Conservation (phyloP, 2,888 invertebrate species). For the Lepidonotus clava region DNA sequence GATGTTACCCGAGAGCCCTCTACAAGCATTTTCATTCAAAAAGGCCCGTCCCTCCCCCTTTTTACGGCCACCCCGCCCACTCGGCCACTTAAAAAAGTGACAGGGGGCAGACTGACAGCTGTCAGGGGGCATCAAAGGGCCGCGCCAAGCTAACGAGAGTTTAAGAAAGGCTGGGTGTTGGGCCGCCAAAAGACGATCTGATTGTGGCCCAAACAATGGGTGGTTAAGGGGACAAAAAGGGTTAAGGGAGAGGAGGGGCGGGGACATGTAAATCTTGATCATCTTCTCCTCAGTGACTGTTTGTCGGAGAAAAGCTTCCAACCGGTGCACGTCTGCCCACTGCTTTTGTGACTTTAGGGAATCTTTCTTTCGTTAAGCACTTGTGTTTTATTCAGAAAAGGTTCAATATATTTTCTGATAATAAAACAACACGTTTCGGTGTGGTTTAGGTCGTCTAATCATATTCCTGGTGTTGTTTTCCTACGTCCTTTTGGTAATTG, state of each 20-base stretch:
- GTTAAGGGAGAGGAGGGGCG: not conserved
- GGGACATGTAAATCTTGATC: not conserved
- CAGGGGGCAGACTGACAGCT: not conserved
- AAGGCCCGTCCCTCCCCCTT: not conserved
- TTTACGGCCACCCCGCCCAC: constrained; percentile 4
- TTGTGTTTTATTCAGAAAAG: no score
- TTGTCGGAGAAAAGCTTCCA: not conserved
- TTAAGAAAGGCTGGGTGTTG: not conserved
- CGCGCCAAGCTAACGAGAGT: not conserved
- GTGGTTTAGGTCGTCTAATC: no score
- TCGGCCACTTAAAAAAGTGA: constrained; percentile 17
- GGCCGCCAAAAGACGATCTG: not conserved
- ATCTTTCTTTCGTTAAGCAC: no score
- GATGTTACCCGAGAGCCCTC: not conserved
- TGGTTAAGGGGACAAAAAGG: not conserved
- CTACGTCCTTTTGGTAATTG: no score
- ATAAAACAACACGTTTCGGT: no score
- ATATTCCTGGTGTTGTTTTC: no score
- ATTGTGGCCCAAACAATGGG: no score
- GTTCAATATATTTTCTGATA: no score
- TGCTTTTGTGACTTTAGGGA: no score
- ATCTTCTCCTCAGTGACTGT: not conserved
- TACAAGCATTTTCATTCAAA: constrained; percentile 25
- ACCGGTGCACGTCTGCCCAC: not conserved
- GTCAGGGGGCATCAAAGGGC: not conserved